A percentile compares a stretch with the other conserved stretches of the same genome.
These are phyloP conservation scores for Laupala kohalensis DNA, from an alignment of 1,140 invertebrate genomes.

Conservation along the genomic window DNA sequence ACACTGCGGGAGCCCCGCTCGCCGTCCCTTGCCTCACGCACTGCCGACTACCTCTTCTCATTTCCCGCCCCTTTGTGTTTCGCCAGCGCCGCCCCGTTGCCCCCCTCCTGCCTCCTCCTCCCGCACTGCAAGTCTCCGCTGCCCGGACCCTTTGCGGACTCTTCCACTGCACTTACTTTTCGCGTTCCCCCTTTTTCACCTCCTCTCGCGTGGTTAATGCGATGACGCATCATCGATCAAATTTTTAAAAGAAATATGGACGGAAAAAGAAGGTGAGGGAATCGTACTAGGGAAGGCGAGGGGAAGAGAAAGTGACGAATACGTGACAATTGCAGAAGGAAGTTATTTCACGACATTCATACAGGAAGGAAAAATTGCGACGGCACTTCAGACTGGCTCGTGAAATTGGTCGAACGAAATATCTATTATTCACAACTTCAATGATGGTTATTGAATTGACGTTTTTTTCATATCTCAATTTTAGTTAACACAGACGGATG, in stretches of 20 bases:
- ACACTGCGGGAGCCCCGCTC: no score
- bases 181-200: background rate
- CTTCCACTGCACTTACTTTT: background rate
- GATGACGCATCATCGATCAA: background rate
- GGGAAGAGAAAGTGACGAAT: background rate
- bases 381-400: no score
- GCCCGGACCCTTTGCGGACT: no score
- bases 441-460: no score
- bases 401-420: no score
- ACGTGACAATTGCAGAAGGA: background rate
- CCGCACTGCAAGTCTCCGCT: no score
- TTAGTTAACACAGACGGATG: no score
- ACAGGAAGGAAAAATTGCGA: no score
- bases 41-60: background rate
- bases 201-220: background rate
- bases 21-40: background rate
- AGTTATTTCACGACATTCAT: no score
- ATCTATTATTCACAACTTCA: no score
- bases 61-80: background rate
- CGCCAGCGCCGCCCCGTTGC: no score
- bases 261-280: background rate
- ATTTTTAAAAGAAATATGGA: background rate
- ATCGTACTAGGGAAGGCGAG: background rate
- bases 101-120: background rate
- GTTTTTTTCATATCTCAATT: no score